Percentiles rank a stretch among this genome's conserved stretches.
Conservation (phyloP, 2,888 invertebrate genomes). For the Dynastes grantii region DNA sequence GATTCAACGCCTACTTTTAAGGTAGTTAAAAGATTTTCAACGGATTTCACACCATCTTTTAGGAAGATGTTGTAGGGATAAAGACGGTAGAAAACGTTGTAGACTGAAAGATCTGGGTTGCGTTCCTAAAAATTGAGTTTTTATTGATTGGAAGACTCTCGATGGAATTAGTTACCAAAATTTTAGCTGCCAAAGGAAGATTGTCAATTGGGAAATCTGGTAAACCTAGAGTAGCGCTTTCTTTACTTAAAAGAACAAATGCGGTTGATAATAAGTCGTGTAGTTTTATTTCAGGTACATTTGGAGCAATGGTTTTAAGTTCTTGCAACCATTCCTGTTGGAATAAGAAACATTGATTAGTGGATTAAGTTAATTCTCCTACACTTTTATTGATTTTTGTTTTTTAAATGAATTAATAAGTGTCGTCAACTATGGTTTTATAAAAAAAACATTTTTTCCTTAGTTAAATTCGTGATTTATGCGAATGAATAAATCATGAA, state of each 20-base stretch:
- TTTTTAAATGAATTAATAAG: too few species aligned
- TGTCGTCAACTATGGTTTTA: too few species aligned
- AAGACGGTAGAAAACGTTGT: constrained; percentile 81
- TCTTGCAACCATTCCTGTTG: constrained; percentile 75
- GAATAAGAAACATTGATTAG: constrained; percentile 31
- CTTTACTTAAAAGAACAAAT: constrained; percentile 84
- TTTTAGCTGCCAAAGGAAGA: constrained; percentile 77
- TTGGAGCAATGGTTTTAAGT: constrained; percentile 72
- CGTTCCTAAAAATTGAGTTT: constrained; percentile 75
- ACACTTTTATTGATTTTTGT: background rate
- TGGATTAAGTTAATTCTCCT: background rate
- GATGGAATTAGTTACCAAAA: constrained; percentile 74
- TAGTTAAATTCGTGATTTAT: too few species aligned
- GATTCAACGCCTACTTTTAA: constrained; percentile 71
- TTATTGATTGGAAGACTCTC: background rate
- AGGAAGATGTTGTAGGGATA: constrained; percentile 90
- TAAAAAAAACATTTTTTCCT: too few species aligned
- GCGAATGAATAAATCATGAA: too few species aligned
- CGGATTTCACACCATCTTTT: constrained; percentile 82
- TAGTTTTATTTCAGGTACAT: constrained; percentile 73
- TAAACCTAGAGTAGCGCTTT: constrained; percentile 80
- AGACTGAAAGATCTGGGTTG: constrained; percentile 78
- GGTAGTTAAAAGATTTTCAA: constrained; percentile 80
- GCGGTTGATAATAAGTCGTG: constrained; percentile 83
- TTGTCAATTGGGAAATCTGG: constrained; percentile 95